phyloP scores from a whole-genome alignment of 2,888 invertebrate species.

The Endotricha flammealis region DNA sequence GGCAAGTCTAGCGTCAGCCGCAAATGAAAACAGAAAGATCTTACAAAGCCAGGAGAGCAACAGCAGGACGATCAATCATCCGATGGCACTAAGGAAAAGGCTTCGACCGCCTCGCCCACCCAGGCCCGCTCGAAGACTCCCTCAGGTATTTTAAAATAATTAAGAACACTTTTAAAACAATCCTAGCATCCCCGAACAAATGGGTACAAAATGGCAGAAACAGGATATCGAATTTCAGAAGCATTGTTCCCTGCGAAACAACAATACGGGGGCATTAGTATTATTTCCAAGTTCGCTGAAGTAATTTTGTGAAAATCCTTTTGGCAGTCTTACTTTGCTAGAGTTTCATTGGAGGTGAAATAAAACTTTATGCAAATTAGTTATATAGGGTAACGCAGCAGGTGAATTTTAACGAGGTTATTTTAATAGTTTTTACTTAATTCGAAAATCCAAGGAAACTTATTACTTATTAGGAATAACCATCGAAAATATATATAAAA shows the following conservation, averaged over 20 bases:
- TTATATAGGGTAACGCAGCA: no score
- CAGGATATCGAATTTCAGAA: background rate
- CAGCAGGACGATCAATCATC: constrained; percentile 67
- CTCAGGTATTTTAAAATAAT: constrained; percentile 66
- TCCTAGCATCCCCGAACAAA: background rate
- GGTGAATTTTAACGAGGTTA: no score
- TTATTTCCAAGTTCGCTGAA: constrained; percentile 1
- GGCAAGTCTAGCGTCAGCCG: constrained; percentile 78
- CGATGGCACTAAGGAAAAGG: constrained; percentile 65
- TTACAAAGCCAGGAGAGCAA: constrained; percentile 63
- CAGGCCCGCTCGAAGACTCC: constrained; percentile 62
- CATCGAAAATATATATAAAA: no score
- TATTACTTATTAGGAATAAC: no score
- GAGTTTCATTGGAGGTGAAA: background rate
- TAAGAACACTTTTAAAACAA: constrained; percentile 3
- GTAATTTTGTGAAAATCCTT: background rate
- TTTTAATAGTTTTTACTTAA: no score
- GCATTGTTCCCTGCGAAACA: background rate
- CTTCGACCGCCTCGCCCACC: constrained; percentile 57
- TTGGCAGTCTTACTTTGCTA: background rate
- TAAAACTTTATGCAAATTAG: background rate
- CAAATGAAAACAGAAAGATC: constrained; percentile 68
- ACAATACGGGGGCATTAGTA: background rate
- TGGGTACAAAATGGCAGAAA: background rate
- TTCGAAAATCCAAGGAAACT: no score